phyloP scores from a whole-genome alignment of 2,888 invertebrate genomes.

The Schizotus pectinicornis region DNA sequence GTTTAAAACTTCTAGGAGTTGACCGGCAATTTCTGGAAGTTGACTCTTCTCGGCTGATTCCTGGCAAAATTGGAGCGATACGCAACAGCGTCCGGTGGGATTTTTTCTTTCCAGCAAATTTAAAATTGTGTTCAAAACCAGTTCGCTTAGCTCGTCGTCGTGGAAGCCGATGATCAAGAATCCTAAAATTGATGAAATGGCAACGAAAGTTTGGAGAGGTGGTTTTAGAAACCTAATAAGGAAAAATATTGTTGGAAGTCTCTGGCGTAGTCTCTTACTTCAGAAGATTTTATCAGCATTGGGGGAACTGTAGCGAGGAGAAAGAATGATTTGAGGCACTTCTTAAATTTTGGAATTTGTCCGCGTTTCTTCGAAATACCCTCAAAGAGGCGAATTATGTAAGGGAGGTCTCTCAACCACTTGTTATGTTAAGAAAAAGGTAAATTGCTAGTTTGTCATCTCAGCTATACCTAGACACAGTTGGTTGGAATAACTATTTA shows the following conservation, averaged over 20 bases:
- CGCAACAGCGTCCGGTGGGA: slow-evolving; percentile 8
- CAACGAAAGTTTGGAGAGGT: not conserved
- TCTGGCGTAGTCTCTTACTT: slow-evolving; percentile 4
- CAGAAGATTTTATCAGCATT: slow-evolving; percentile 10
- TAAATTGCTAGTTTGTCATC: not conserved
- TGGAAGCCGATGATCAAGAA: slow-evolving; percentile 19
- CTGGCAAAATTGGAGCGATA: slow-evolving; percentile 3
- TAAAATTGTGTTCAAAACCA: slow-evolving; percentile 10
- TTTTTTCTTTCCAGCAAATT: not conserved
- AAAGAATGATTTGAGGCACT: slow-evolving; percentile 7
- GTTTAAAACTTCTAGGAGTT: slow-evolving; percentile 7
- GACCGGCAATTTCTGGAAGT: slow-evolving; percentile 12
- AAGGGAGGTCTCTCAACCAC: slow-evolving; percentile 17
- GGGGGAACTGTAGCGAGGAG: slow-evolving; percentile 13
- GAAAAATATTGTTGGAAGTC: slow-evolving; percentile 22
- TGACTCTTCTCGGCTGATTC: slow-evolving; percentile 11
- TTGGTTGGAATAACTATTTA: no score
- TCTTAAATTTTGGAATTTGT: not conserved
- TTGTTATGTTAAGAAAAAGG: slow-evolving; percentile 1
- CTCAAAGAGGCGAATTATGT: slow-evolving; percentile 16
- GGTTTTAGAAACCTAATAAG: slow-evolving; percentile 1
- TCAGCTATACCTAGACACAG: no score
- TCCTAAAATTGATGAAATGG: not conserved
- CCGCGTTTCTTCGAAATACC: slow-evolving; percentile 5
- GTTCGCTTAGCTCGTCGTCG: slow-evolving; percentile 4